Evolutionary conservation across 1,140 invertebrate species (phyloP).

Genomic region (Philotrypesis tridentata): DNA sequence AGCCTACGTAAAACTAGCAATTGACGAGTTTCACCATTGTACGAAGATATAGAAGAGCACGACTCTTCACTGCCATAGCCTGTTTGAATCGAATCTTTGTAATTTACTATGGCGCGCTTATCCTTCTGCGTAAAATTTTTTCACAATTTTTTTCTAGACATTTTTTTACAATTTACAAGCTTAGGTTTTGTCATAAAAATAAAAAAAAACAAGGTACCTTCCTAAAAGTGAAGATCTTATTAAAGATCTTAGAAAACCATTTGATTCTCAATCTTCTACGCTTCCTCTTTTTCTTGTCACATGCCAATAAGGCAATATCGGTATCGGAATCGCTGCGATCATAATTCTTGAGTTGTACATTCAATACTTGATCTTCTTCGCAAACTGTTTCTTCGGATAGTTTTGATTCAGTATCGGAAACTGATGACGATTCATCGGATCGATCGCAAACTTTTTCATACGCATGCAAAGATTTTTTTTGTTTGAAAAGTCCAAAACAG

Average conservation of each 20-base stretch:
- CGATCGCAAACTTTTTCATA: constrained; percentile 35
- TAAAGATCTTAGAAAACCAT: not conserved
- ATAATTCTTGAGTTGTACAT: constrained; percentile 54
- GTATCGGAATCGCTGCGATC: constrained; percentile 43
- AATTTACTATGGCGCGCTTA: constrained; percentile 12
- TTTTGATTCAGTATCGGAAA: constrained; percentile 58
- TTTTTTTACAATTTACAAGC: not conserved
- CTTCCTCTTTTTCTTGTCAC: not conserved
- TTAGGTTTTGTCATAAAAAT: not conserved
- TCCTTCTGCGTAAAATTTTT: constrained; percentile 33
- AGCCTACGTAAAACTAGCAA: not conserved
- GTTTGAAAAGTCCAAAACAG: constrained; percentile 57
- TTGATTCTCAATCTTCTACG: not conserved
- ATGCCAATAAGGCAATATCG: constrained; percentile 30
- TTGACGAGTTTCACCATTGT: not conserved
- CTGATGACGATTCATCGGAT: constrained; percentile 53
- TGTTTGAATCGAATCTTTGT: constrained; percentile 35
- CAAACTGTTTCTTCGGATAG: constrained; percentile 57
- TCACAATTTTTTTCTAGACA: not conserved
- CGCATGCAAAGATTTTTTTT: constrained; percentile 43
- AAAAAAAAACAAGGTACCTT: constrained; percentile 3
- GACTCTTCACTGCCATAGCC: constrained; percentile 8
- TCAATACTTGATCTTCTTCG: constrained; percentile 59
- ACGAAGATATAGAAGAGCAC: constrained; percentile 8
- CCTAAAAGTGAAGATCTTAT: not conserved